Evolutionary conservation across 1,140 invertebrate species (phyloP).

Genomic region (Diachasmimorpha longicaudata): DNA sequence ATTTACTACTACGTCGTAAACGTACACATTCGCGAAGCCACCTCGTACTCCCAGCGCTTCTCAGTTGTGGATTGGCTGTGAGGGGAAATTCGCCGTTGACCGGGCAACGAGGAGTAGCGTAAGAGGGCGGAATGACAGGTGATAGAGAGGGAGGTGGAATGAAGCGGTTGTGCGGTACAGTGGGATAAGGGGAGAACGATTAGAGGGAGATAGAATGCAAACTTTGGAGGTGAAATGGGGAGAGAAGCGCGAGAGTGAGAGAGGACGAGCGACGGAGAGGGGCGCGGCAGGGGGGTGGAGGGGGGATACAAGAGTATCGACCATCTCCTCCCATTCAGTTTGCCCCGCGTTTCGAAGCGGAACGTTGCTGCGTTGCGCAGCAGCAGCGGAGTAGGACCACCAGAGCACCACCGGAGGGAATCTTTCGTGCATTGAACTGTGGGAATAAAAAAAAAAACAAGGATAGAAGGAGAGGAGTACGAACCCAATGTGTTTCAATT

Average conservation of each 20-base stretch:
- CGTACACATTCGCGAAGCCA: constrained; percentile 9
- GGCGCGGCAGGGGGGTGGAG: background rate
- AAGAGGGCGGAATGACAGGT: background rate
- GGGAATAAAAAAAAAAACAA: constrained; percentile 1
- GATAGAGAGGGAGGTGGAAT: background rate
- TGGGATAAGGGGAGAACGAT: background rate
- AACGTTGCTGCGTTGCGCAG: constrained; percentile 33
- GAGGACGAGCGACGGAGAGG: background rate
- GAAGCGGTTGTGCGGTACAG: background rate
- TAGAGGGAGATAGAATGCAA: background rate
- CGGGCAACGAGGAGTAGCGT: constrained; percentile 19
- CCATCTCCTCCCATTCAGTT: constrained; percentile 51
- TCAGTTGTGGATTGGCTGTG: constrained; percentile 31
- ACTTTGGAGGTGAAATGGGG: background rate
- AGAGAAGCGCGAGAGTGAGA: background rate
- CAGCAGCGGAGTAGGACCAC: background rate
- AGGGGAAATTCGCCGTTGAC: constrained; percentile 17
- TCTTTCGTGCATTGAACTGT: constrained; percentile 11
- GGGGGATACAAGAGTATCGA: constrained; percentile 40
- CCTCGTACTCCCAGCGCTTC: constrained; percentile 12
- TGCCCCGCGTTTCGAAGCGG: constrained; percentile 35
- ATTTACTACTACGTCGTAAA: constrained; percentile 17
- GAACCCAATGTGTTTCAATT: constrained; percentile 11
- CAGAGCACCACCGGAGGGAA: constrained; percentile 14
- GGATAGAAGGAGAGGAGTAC: constrained; percentile 10